phyloP scores from a whole-genome alignment of 2,797 vertebrate genomes.

The Cynodonichthys magdalenae region DNA sequence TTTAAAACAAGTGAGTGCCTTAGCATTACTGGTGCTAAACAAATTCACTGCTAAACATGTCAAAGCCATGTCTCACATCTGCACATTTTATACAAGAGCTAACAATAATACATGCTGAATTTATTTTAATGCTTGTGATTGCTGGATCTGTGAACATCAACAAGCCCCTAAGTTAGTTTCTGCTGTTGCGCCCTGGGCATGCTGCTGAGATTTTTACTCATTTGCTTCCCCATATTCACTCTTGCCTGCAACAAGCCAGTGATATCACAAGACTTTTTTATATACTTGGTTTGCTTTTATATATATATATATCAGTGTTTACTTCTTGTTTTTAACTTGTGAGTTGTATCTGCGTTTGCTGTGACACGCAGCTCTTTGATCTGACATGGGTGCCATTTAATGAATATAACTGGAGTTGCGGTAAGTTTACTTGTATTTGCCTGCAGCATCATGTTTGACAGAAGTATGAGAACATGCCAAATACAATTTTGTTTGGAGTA shows the following conservation, averaged over 20 bases:
- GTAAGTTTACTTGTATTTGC: constrained; percentile 63
- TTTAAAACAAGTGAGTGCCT: not conserved
- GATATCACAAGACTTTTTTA: constrained; percentile 47
- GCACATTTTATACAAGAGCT: not conserved
- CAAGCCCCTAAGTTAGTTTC: constrained; percentile 42
- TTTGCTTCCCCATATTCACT: constrained; percentile 39
- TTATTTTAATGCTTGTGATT: constrained; percentile 10
- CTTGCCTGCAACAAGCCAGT: constrained; percentile 47
- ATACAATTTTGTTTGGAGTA: constrained; percentile 58
- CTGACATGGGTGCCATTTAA: constrained; percentile 68
- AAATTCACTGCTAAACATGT: constrained; percentile 3
- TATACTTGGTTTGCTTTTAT: constrained; percentile 42
- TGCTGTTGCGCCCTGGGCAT: constrained; percentile 36
- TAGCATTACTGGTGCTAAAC: not conserved
- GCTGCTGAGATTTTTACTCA: constrained; percentile 39
- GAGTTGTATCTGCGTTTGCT: constrained; percentile 40
- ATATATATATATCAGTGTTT: constrained; percentile 56
- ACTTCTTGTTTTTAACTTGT: constrained; percentile 60
- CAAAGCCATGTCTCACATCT: not conserved
- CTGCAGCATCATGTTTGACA: constrained; percentile 72
- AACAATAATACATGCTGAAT: not conserved
- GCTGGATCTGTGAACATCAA: constrained; percentile 13
- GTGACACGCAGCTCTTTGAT: constrained; percentile 66
- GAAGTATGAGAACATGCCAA: constrained; percentile 54
- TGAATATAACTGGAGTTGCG: constrained; percentile 64